Conservation (phyloP, 2,888 invertebrate species). For the Cryptus viduatorius region DNA sequence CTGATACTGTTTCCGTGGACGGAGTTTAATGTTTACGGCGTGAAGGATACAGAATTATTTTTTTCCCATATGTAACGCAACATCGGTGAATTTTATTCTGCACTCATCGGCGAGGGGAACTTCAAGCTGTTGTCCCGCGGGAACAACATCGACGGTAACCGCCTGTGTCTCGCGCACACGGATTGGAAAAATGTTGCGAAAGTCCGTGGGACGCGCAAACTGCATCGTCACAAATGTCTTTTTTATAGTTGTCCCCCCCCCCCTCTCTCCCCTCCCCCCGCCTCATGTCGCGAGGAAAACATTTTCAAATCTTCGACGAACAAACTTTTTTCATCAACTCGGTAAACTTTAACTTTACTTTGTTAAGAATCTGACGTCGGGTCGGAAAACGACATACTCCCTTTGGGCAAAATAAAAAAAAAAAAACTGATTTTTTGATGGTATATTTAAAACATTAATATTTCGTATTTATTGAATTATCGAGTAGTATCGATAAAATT, state of each 20-base stretch:
- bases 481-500: too few relatives aligned
- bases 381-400: too few relatives aligned
- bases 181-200: background rate
- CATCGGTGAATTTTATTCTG: slow-evolving; percentile 16
- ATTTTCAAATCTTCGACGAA: background rate
- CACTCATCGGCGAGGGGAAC: background rate
- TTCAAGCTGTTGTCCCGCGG: background rate
- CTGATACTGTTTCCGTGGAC: background rate
- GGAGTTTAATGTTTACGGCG: slow-evolving; percentile 15
- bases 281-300: background rate
- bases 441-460: too few relatives aligned
- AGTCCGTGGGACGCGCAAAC: background rate
- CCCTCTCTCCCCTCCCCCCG: background rate
- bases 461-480: too few relatives aligned
- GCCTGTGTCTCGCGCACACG: background rate
- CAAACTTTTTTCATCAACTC: background rate
- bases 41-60: slow-evolving; percentile 28
- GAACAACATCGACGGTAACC: background rate
- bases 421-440: too few relatives aligned
- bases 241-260: background rate
- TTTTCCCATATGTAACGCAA: background rate
- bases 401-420: too few relatives aligned
- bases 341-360: background rate
- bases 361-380: too few relatives aligned
- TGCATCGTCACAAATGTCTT: slow-evolving; percentile 1